Base-by-base conservation (phyloP, 2,797 vertebrate genomes). In the Xiphophorus birchmanni region DNA sequence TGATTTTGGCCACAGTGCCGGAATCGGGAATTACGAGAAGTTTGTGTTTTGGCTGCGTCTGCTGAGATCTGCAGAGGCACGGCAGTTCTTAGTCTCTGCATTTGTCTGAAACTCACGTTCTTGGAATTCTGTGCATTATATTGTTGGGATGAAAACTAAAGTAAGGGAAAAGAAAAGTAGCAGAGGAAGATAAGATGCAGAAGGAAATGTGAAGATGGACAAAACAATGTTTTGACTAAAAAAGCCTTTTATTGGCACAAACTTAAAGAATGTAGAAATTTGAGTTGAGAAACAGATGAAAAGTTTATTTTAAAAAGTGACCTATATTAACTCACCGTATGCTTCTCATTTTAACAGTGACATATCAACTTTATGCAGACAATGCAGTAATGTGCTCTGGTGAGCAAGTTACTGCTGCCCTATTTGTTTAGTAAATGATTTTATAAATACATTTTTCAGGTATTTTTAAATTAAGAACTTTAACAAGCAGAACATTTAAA, bases 11-110 rank as follows among this genome's bases (percentile, higher is more conserved):
- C 60, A 2, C 71, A 74, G 91, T 87, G 89, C 88, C 76, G 88
- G 88, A 92, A 93, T 92, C 89, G 82, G 85, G 86, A 86, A 90
- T 91, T 85, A 94, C 74, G 52, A 88, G 81, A 92, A 86, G 81
- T 81, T 82, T 90, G 86, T 86, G 87, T 81, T 89, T 92, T 84
- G 80, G 86, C 82, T 82, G 83, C n/a, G 2, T 87, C 78, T 35
- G 45, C 84, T 83, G 78, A 92, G 92, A 91, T 93, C 82, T 83
- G 81, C 65, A 47, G 58, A 80, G 35, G 65, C 9, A 44, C 26
- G 54, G 76, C 13, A 60, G 74, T 50, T 80, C 50, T 76, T 35
- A 47, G 47, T 80, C 50, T 71, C 18, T 47, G 4, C 58, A 56
- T 50, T 26, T 78, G 77, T 79, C 58, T 75, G 73, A 72, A 65